phyloP scores from a whole-genome alignment of 2,888 invertebrate genomes.

The Drosophila glabriapex region DNA sequence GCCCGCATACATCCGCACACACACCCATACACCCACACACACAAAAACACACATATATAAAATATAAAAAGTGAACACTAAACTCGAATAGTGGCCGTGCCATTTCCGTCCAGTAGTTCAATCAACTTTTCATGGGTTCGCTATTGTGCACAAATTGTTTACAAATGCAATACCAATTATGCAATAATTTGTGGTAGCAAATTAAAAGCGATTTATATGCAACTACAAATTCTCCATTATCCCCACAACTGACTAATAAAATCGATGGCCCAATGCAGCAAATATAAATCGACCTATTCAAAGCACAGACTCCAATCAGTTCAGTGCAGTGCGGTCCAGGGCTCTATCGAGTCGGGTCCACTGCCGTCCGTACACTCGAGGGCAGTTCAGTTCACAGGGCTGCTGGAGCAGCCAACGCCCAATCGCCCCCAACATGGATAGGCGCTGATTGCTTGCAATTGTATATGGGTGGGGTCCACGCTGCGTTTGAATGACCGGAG shows the following conservation, averaged over 20 bases:
- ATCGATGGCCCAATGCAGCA: slow-evolving; percentile 68
- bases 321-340: slow-evolving; percentile 12
- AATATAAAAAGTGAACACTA: slow-evolving; percentile 12
- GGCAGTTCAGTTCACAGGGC: slow-evolving; percentile 55
- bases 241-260: slow-evolving; percentile 21
- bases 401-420: slow-evolving; percentile 65
- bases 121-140: slow-evolving; percentile 69
- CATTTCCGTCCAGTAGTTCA: slow-evolving; percentile 54
- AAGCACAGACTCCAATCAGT: slow-evolving; percentile 28
- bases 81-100: slow-evolving; percentile 21
- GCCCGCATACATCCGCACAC: slow-evolving; percentile 2
- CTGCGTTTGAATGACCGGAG: slow-evolving; percentile 78
- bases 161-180: slow-evolving; percentile 77
- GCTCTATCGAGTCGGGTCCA: slow-evolving; percentile 25
- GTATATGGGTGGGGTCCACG: slow-evolving; percentile 55
- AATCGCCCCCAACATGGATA: slow-evolving; percentile 45
- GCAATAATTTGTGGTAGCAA: slow-evolving; percentile 74
- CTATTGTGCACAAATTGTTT: slow-evolving; percentile 74
- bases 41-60: background rate
- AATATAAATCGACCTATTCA: slow-evolving; percentile 61
- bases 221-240: slow-evolving; percentile 19
- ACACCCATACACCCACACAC: background rate
- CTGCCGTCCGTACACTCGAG: slow-evolving; percentile 16
- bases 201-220: slow-evolving; percentile 76
- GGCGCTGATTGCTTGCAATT: slow-evolving; percentile 75